phyloP scores from a whole-genome alignment of 2,888 invertebrate genomes.

The Diploptera punctata region DNA sequence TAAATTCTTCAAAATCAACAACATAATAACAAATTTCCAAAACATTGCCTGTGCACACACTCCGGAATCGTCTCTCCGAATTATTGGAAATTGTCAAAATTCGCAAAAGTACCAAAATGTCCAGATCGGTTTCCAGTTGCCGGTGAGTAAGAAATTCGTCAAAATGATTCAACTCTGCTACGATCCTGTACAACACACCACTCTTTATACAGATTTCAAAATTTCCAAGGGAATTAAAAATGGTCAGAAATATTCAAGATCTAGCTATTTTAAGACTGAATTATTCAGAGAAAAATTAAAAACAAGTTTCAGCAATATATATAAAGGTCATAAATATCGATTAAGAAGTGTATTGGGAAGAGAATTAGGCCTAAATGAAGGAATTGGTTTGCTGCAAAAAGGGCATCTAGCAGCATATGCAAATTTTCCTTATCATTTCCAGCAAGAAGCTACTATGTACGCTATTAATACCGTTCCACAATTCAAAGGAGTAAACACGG shows the following conservation, averaged over 20 bases:
- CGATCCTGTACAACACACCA: neutral
- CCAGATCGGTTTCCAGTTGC: neutral
- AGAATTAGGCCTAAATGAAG: neutral
- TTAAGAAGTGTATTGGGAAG: neutral
- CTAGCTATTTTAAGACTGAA: neutral
- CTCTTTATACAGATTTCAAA: neutral
- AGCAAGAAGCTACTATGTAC: constrained; percentile 66
- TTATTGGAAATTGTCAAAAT: neutral
- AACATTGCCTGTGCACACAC: neutral
- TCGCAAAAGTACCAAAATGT: neutral
- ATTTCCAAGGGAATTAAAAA: neutral
- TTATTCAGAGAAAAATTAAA: no score
- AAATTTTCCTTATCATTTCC: constrained; percentile 66
- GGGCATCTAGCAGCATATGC: constrained; percentile 68
- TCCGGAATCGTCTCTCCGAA: neutral
- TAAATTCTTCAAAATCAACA: neutral
- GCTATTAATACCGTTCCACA: constrained; percentile 71
- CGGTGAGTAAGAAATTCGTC: neutral
- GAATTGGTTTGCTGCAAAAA: neutral
- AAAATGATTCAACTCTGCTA: neutral
- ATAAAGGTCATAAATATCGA: neutral
- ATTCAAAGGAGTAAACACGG: constrained; percentile 67
- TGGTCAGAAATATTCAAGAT: neutral
- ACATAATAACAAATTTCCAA: neutral
- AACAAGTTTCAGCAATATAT: no score